Evolutionary conservation across 2,797 vertebrate genomes (phyloP), one percentile per base, ranked within the genome.

Genomic region (Sparus aurata): DNA sequence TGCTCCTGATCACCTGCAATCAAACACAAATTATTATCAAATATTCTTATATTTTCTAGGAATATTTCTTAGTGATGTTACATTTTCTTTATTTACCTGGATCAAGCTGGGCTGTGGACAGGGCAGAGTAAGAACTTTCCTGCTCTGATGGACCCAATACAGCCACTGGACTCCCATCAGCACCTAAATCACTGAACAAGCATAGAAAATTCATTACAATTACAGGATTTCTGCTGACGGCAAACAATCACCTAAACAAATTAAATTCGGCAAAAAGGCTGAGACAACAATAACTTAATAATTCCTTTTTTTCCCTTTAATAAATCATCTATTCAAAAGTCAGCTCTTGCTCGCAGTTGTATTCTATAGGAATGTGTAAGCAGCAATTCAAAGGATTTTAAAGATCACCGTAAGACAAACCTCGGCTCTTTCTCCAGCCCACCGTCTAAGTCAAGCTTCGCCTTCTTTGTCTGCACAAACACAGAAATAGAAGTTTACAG

Each of bases 381-480:
- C 18, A 61, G 43, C 25, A 23, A 52, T 15, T 57, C 9, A 23
- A 22, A 52, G 16, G 0, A 22, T n/a, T 17, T 12, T 66, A 58
- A 66, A 20, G 1, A 46, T 45, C 2, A 45, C 20, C 54, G 46
- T 9, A n/a, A 71, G 66, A 93, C 84, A 0, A 84, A 99, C 98
- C 96, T 95, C 68, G 95, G 82, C 75, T 94, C 91, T 89, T 97
- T 95, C 43, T 98, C 95, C 89, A 94, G 94, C 27, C 94, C 89
- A 34, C 94, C 89, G 58, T 97, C 96, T 81, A 96, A 92, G 82
- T 98, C 98, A 79, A 93, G 93, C 71, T 95, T 94, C 15, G 96
- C 96, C 93, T 98, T 99, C 94, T 99, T 99, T 53, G 96, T 93
- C 98, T 99, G 92, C 25, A 77, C 4, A 79, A 74, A 91, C 91